Conservation (phyloP, 2,797 vertebrate species). For the Scolopax rusticola region DNA sequence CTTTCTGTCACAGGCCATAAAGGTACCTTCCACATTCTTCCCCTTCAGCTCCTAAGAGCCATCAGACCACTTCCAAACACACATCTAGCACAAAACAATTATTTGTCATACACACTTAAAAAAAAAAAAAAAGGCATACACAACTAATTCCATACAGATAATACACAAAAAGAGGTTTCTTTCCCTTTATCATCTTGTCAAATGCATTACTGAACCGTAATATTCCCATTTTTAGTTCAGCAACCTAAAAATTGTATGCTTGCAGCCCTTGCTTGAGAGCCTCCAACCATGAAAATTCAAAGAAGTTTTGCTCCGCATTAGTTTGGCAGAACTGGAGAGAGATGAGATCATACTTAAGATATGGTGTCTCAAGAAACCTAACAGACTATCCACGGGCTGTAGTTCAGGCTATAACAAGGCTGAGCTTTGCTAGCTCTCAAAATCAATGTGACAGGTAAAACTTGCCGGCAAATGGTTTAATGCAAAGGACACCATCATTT, state of each 20-base stretch:
- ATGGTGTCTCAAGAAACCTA: neutral
- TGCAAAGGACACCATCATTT: neutral
- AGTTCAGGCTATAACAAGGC: neutral
- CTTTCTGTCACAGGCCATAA: neutral
- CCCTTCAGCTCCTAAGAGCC: neutral
- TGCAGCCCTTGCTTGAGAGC: neutral
- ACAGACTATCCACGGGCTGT: neutral
- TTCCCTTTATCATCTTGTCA: neutral
- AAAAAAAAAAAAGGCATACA: neutral
- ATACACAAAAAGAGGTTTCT: neutral
- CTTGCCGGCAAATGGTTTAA: neutral
- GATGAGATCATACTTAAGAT: neutral
- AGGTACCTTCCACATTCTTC: neutral
- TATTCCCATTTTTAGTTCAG: neutral
- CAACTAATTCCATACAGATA: neutral
- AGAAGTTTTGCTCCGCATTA: neutral
- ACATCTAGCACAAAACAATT: neutral
- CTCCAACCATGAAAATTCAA: neutral
- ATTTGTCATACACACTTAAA: neutral
- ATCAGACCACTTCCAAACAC: neutral
- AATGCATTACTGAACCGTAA: neutral
- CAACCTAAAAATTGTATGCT: neutral
- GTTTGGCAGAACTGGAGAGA: neutral
- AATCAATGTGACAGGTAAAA: neutral
- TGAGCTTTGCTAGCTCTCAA: neutral